Percentiles rank a stretch among this genome's conserved stretches.
Evolutionary conservation across 2,113 vertebrate genomes (phyloP).

Genomic region (Panurus biarmicus): DNA sequence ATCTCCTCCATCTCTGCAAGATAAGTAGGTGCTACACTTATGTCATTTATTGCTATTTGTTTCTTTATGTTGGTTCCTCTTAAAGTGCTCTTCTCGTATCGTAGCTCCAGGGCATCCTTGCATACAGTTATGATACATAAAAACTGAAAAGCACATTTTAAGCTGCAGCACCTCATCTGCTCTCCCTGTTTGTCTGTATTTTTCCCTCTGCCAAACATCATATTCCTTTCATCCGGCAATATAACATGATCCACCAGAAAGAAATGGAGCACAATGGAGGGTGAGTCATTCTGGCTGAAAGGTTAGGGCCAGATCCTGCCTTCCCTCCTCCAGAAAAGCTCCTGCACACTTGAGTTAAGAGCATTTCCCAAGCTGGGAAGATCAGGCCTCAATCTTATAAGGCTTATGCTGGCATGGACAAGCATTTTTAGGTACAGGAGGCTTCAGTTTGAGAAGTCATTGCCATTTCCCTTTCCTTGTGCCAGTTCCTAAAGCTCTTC

Average conservation of each 20-base stretch:
- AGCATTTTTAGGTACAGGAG: neutral
- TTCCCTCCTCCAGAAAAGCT: neutral
- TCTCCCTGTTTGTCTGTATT: slow-evolving; percentile 39
- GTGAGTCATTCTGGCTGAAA: slow-evolving; percentile 43
- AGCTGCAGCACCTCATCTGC: slow-evolving; percentile 52
- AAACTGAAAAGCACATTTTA: slow-evolving; percentile 40
- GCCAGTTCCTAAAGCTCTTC: neutral
- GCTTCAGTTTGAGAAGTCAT: neutral
- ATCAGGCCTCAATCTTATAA: neutral
- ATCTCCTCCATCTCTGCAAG: slow-evolving; percentile 49
- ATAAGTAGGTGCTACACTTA: slow-evolving; percentile 49
- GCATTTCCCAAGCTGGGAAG: neutral
- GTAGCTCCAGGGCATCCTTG: slow-evolving; percentile 58
- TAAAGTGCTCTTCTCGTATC: slow-evolving; percentile 49
- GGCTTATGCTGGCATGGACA: neutral
- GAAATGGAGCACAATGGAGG: slow-evolving; percentile 28
- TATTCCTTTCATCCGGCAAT: slow-evolving; percentile 30
- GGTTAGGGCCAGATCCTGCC: neutral
- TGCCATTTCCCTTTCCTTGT: neutral
- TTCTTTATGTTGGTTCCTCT: slow-evolving; percentile 60
- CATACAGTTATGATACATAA: slow-evolving; percentile 49
- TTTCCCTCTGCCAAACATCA: slow-evolving; percentile 25
- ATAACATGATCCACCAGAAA: slow-evolving; percentile 20
- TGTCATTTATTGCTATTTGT: slow-evolving; percentile 67
- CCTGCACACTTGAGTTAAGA: neutral